A percentile compares a stretch with the other conserved stretches of the same genome.
These are phyloP conservation scores for Xylophagus ater DNA, from an alignment of 2,888 invertebrate species.

Conservation along the genomic window DNA sequence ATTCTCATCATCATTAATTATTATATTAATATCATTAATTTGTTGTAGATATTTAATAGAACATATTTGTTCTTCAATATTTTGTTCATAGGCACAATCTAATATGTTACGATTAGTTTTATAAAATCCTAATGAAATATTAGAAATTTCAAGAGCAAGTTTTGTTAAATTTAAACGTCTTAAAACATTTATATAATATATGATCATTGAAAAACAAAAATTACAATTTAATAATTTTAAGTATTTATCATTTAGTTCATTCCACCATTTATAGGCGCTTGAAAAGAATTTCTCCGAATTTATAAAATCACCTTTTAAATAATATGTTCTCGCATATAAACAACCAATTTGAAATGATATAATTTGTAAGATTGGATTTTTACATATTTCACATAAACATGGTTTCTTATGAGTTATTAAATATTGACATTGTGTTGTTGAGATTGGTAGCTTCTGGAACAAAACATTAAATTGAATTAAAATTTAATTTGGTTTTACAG, in stretches of 20 bases:
- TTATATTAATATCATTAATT: no score
- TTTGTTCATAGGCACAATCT: neutral
- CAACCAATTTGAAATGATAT: slow-evolving; percentile 28
- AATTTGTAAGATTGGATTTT: slow-evolving; percentile 22
- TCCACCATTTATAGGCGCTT: slow-evolving; percentile 23
- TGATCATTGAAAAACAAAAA: slow-evolving; percentile 15
- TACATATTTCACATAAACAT: slow-evolving; percentile 18
- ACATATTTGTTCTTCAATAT: slow-evolving; percentile 1
- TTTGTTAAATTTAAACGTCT: slow-evolving; percentile 22
- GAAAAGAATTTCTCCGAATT: slow-evolving; percentile 27
- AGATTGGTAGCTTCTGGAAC: neutral
- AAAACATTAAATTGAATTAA: no score
- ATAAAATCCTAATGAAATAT: slow-evolving; percentile 12
- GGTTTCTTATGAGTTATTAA: neutral
- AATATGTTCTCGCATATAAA: slow-evolving; percentile 28
- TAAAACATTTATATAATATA: slow-evolving; percentile 28
- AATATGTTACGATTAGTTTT: slow-evolving; percentile 11
- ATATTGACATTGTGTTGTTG: slow-evolving; percentile 1
- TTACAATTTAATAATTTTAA: neutral
- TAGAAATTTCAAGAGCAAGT: slow-evolving; percentile 21
- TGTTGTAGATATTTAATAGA: no score
- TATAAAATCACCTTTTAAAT: slow-evolving; percentile 24
- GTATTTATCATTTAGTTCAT: neutral
- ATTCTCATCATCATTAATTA: no score
- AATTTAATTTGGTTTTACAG: no score